Evolutionary conservation across 1,140 invertebrate species (phyloP).

Genomic region (Listronotus bonariensis): DNA sequence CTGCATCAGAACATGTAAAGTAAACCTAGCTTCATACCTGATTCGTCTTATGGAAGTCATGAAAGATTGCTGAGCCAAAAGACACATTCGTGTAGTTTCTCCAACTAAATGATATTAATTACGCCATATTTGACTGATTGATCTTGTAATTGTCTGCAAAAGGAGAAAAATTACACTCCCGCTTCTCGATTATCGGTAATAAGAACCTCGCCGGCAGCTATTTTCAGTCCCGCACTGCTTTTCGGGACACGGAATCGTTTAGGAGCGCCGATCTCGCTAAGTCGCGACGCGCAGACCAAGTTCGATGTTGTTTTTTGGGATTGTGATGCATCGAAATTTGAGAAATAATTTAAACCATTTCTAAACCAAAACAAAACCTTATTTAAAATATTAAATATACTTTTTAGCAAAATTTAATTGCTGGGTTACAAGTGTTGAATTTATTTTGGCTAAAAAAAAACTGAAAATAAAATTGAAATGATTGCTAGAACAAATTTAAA

Average conservation of each 20-base stretch:
- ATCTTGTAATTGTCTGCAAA: constrained; percentile 1
- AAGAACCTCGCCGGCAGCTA: constrained; percentile 29
- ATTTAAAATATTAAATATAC: no score
- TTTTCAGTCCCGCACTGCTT: constrained; percentile 35
- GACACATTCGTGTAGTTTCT: background rate
- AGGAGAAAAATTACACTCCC: constrained; percentile 31
- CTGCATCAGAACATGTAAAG: no score
- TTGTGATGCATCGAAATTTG: constrained; percentile 26
- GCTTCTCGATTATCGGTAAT: constrained; percentile 31
- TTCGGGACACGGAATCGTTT: constrained; percentile 22
- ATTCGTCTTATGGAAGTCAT: no score
- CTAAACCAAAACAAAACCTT: no score
- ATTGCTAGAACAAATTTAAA: no score
- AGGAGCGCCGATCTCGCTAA: background rate
- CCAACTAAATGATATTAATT: background rate
- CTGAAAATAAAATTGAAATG: no score
- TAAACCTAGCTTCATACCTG: no score
- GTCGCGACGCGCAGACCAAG: constrained; percentile 27
- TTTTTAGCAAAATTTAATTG: no score
- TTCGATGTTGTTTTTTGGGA: constrained; percentile 25
- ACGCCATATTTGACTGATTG: background rate
- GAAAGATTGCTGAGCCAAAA: no score
- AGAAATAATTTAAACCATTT: background rate
- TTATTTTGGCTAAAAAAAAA: no score
- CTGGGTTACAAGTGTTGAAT: no score